Percentiles rank a stretch among this genome's conserved stretches.
phyloP scores from a whole-genome alignment of 2,888 invertebrate species.

The Amphipoea lucens region DNA sequence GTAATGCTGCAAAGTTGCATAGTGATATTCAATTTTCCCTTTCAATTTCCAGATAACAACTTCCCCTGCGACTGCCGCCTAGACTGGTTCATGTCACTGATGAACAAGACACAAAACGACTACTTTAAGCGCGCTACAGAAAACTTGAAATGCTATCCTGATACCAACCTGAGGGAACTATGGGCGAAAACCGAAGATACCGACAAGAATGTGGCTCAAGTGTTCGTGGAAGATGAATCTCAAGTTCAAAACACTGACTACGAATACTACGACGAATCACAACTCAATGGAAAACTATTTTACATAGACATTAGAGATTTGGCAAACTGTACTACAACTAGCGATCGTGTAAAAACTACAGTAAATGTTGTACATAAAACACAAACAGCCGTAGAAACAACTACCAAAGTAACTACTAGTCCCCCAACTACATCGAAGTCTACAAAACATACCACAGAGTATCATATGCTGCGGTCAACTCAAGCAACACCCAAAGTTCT shows the following conservation, averaged over 20 bases:
- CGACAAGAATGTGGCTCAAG: slow-evolving; percentile 72
- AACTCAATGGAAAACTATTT: slow-evolving; percentile 85
- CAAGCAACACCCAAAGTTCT: slow-evolving; percentile 9
- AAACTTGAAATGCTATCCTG: slow-evolving; percentile 84
- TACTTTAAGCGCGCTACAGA: slow-evolving; percentile 78
- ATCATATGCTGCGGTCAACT: slow-evolving; percentile 18
- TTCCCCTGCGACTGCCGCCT: slow-evolving; percentile 84
- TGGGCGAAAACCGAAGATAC: slow-evolving; percentile 78
- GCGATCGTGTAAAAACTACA: slow-evolving; percentile 3
- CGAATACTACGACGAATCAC: slow-evolving; percentile 86
- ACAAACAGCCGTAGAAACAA: slow-evolving; percentile 36
- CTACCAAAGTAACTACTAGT: slow-evolving; percentile 41
- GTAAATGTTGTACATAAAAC: slow-evolving; percentile 12
- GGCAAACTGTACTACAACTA: slow-evolving; percentile 76
- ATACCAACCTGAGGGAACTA: slow-evolving; percentile 74
- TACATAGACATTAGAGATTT: slow-evolving; percentile 83
- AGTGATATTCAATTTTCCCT: slow-evolving; percentile 12
- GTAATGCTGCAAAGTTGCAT: background rate
- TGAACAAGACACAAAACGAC: slow-evolving; percentile 81
- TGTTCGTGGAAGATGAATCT: slow-evolving; percentile 71
- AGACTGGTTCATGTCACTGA: slow-evolving; percentile 82
- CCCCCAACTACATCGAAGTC: slow-evolving; percentile 40
- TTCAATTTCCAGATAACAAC: slow-evolving; percentile 81
- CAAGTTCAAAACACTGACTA: slow-evolving; percentile 75
- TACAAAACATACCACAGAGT: slow-evolving; percentile 41